Conservation (phyloP, 2,797 vertebrate genomes). For the Tragelaphus oryx region DNA sequence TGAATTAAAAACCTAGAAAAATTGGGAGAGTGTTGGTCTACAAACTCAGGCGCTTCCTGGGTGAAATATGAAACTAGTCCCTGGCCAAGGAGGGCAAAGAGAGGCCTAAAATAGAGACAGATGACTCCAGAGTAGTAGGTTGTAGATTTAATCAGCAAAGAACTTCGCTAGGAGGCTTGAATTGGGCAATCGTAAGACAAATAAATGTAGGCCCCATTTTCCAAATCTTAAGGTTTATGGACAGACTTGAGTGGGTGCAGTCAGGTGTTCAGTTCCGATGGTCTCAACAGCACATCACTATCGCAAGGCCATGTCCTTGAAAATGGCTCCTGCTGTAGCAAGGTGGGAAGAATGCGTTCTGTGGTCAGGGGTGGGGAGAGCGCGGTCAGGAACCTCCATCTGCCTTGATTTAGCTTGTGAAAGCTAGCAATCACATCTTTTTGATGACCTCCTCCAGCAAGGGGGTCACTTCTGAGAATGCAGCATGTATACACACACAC, state of each 20-base stretch:
- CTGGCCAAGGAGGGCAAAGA: not conserved
- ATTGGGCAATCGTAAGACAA: not conserved
- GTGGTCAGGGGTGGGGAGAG: not conserved
- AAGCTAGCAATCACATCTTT: not conserved
- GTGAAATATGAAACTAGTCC: not conserved
- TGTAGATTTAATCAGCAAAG: not conserved
- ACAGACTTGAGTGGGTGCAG: not conserved
- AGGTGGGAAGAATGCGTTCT: not conserved
- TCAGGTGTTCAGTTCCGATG: not conserved
- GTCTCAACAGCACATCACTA: not conserved
- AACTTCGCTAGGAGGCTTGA: not conserved
- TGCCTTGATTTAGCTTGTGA: not conserved
- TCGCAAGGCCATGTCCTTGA: not conserved
- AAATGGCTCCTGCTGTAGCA: not conserved
- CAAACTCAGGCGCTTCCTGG: not conserved
- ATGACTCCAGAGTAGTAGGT: not conserved
- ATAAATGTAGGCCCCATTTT: not conserved
- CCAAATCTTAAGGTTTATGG: not conserved
- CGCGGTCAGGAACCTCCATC: not conserved
- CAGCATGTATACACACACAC: not conserved
- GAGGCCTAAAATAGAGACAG: not conserved
- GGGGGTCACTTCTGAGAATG: not conserved
- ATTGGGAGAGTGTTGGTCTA: not conserved
- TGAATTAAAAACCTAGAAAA: slow-evolving; percentile 1
- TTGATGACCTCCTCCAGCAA: not conserved